Percentiles rank a stretch among this genome's conserved stretches.
Conservation (phyloP, 1,140 invertebrate species). For the Microplitis demolitor region DNA sequence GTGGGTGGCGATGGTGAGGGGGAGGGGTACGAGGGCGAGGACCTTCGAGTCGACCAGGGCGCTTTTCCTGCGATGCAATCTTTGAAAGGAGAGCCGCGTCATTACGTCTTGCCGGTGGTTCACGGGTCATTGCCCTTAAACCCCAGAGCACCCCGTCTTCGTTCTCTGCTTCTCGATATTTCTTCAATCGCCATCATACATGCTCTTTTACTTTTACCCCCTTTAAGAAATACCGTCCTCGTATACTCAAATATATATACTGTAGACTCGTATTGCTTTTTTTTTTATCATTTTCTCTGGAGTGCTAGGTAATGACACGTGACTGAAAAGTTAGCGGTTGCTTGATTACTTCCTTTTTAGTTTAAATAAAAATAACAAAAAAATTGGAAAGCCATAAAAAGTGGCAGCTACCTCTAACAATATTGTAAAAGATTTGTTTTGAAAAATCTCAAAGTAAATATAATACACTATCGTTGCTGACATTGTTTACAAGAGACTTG, state of each 20-base stretch:
- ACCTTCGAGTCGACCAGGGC: conserved; percentile 27
- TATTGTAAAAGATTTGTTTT: background rate
- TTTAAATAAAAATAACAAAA: background rate
- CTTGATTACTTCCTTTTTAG: background rate
- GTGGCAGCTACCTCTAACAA: no score
- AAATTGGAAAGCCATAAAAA: background rate
- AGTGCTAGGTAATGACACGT: conserved; percentile 52
- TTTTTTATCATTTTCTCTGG: background rate
- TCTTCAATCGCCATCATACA: conserved; percentile 9
- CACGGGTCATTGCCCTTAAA: conserved; percentile 58
- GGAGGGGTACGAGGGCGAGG: background rate
- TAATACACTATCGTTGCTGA: background rate
- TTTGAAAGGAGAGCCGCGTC: conserved; percentile 63
- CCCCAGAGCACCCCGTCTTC: conserved; percentile 25
- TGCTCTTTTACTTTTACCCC: conserved; percentile 1
- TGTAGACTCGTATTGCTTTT: background rate
- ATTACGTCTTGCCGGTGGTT: conserved; percentile 59
- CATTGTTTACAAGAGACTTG: background rate
- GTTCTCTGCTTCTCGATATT: conserved; percentile 24
- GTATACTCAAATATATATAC: background rate
- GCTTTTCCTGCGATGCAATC: conserved; percentile 62
- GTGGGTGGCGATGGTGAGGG: conserved; percentile 26
- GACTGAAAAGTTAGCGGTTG: conserved; percentile 34
- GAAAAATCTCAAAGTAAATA: background rate
- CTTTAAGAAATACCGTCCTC: background rate